These are phyloP conservation scores for Phylloscopus collybita DNA, from an alignment of 2,797 vertebrate genomes.

Conservation along the genomic window DNA sequence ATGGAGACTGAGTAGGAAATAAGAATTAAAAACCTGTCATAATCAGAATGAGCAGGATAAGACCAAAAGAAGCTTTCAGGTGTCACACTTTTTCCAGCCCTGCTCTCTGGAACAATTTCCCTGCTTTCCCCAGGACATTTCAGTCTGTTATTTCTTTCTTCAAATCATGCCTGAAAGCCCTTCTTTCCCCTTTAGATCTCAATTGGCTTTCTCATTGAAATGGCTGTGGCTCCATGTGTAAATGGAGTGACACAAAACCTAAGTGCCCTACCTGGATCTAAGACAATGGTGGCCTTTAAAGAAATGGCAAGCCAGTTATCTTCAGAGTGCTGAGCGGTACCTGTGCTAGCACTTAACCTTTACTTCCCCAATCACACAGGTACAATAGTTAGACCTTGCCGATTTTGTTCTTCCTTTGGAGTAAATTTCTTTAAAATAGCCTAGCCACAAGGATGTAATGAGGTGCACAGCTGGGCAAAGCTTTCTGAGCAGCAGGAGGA, in stretches of 20 bases:
- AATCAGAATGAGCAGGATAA: neutral
- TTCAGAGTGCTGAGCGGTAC: constrained; percentile 22
- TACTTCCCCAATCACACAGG: constrained; percentile 26
- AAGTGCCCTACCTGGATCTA: neutral
- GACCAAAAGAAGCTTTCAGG: neutral
- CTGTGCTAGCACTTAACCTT: constrained; percentile 13
- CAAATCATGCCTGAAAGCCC: constrained; percentile 25
- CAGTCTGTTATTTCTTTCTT: constrained; percentile 11
- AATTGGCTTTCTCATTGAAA: neutral
- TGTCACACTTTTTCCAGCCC: neutral
- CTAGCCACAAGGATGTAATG: constrained; percentile 33
- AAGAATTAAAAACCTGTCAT: neutral
- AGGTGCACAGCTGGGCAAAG: constrained; percentile 36
- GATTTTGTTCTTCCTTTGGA: constrained; percentile 60
- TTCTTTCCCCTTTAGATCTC: constrained; percentile 13
- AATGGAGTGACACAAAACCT: constrained; percentile 16
- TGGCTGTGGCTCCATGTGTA: neutral
- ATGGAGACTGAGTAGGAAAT: neutral
- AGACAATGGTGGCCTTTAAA: constrained; percentile 14
- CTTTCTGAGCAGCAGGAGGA: constrained; percentile 40
- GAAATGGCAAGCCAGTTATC: constrained; percentile 12
- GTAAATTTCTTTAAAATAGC: constrained; percentile 69
- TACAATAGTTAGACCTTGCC: constrained; percentile 47
- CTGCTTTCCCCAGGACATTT: neutral
- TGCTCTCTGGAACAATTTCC: neutral